A percentile compares a stretch with the other conserved stretches of the same genome.
Evolutionary conservation across 2,113 vertebrate genomes (phyloP).

Genomic region (Centrocercus urophasianus): DNA sequence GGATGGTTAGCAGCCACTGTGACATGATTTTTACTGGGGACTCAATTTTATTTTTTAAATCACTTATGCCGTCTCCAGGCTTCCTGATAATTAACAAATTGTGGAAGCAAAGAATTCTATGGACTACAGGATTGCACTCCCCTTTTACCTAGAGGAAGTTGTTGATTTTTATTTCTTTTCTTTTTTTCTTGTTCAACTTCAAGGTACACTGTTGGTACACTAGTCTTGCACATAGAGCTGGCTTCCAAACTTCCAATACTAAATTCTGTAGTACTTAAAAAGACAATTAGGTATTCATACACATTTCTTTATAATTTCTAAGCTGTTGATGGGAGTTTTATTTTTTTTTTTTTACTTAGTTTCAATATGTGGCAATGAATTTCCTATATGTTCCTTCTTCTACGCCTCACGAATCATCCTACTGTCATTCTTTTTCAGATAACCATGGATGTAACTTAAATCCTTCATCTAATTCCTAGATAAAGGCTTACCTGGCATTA

Average conservation of each 20-base stretch:
- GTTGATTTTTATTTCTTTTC: not conserved
- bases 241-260: not conserved
- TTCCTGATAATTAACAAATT: not conserved
- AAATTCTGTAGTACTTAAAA: not conserved
- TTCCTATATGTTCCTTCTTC: not conserved
- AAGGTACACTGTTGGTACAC: no score
- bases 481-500: not conserved
- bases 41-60: not conserved
- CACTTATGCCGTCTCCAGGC: not conserved
- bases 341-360: not conserved
- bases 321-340: not conserved
- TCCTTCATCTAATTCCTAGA: not conserved
- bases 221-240: not conserved
- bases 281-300: not conserved
- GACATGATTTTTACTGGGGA: not conserved
- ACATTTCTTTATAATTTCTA: not conserved
- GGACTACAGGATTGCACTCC: not conserved
- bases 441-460: not conserved
- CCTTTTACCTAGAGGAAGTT: not conserved
- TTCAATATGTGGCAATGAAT: not conserved
- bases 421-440: not conserved
- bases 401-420: not conserved
- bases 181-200: not conserved
- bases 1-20: not conserved
- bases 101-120: not conserved